A percentile compares a stretch with the other conserved stretches of the same genome.
phyloP scores from a whole-genome alignment of 2,797 vertebrate species.

The Molothrus aeneus region DNA sequence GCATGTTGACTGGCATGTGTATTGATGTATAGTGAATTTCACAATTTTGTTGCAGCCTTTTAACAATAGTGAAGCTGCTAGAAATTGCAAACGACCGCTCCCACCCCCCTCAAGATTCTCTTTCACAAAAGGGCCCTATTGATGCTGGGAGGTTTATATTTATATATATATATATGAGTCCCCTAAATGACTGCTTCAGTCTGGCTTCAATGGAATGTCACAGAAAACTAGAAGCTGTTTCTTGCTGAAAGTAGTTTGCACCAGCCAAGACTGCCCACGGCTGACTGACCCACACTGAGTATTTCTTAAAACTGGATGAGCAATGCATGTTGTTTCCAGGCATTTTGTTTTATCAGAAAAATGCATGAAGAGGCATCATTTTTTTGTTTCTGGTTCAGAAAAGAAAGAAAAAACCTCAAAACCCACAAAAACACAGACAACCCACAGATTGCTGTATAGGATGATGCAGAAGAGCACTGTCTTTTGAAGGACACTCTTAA shows the following conservation, averaged over 20 bases:
- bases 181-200: not conserved
- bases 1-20: not conserved
- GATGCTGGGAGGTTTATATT: not conserved
- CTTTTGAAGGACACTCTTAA: not conserved
- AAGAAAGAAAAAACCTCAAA: not conserved
- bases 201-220: not conserved
- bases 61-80: not conserved
- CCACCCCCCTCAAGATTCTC: not conserved
- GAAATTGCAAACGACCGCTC: not conserved
- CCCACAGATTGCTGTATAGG: not conserved
- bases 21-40: not conserved
- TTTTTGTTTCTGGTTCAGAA: not conserved
- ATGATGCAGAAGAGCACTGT: not conserved
- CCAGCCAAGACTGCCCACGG: not conserved
- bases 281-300: not conserved
- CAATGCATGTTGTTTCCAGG: not conserved
- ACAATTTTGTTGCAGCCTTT: not conserved
- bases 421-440: not conserved
- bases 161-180: not conserved
- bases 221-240: not conserved
- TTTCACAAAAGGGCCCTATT: not conserved
- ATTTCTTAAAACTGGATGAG: not conserved
- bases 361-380: not conserved
- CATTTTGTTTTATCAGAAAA: not conserved
- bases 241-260: not conserved